Percentiles rank a stretch among this genome's conserved stretches.
These are phyloP conservation scores for Hypotaenidia philippensis DNA, from an alignment of 2,797 vertebrate species.

Conservation along the genomic window DNA sequence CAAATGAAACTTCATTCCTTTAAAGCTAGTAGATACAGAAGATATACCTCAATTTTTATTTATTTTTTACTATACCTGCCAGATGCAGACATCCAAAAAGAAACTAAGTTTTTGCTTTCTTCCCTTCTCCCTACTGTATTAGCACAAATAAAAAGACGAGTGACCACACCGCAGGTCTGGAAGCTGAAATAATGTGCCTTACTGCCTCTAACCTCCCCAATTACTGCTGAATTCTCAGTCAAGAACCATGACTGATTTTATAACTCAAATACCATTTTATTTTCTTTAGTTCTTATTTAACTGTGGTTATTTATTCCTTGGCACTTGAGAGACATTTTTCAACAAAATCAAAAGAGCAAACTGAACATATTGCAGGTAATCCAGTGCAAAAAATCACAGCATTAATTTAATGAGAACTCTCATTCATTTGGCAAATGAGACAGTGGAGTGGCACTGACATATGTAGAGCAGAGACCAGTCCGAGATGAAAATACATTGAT, in stretches of 20 bases:
- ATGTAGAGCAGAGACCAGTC: constrained; percentile 56
- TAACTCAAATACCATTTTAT: neutral
- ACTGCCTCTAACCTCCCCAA: neutral
- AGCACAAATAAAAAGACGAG: neutral
- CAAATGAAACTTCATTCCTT: neutral
- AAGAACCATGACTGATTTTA: constrained; percentile 30
- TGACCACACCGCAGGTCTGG: neutral
- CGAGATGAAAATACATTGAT: constrained; percentile 68
- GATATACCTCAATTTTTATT: neutral
- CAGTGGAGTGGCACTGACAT: constrained; percentile 62
- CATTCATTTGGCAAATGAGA: constrained; percentile 60
- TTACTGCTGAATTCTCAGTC: constrained; percentile 25
- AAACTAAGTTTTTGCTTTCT: neutral
- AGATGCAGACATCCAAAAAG: neutral
- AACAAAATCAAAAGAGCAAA: constrained; percentile 37
- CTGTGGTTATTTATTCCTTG: constrained; percentile 2
- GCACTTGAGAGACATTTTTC: neutral
- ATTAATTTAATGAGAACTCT: constrained; percentile 16
- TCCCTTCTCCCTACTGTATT: neutral
- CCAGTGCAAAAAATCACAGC: neutral
- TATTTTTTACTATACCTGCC: neutral
- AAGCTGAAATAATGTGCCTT: neutral
- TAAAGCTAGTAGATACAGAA: neutral
- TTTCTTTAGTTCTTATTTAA: constrained; percentile 27
- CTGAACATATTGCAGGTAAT: neutral